A percentile compares a stretch with the other conserved stretches of the same genome.
These are phyloP conservation scores for Sisyra nigra DNA, from an alignment of 2,888 invertebrate species.

Conservation along the genomic window DNA sequence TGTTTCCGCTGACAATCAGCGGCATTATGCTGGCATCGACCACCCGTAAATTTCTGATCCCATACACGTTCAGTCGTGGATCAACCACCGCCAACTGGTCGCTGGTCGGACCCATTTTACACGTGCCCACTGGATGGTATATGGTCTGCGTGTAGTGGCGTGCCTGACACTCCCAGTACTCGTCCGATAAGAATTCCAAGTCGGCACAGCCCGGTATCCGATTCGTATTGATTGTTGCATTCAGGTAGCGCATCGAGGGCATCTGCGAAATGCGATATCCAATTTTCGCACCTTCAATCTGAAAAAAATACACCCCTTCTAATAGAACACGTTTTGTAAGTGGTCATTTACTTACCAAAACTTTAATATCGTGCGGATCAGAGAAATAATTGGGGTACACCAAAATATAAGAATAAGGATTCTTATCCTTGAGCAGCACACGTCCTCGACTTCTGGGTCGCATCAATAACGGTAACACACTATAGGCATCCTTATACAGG, in stretches of 20 bases:
- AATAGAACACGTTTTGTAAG: not conserved
- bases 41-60: conserved; percentile 50
- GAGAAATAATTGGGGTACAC: conserved; percentile 79
- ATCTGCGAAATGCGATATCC: conserved; percentile 43
- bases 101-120: conserved; percentile 56
- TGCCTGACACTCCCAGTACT: conserved; percentile 62
- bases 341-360: conserved; percentile 39
- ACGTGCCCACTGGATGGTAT: conserved; percentile 68
- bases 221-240: conserved; percentile 44
- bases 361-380: conserved; percentile 51
- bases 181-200: conserved; percentile 46
- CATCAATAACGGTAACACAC: conserved; percentile 50
- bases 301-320: conserved; percentile 11
- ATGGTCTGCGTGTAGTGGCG: conserved; percentile 62
- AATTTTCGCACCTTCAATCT: conserved; percentile 62
- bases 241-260: conserved; percentile 39
- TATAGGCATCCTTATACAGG: conserved; percentile 49
- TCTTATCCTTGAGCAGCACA: conserved; percentile 44
- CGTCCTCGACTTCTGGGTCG: conserved; percentile 57
- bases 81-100: conserved; percentile 53
- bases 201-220: conserved; percentile 49
- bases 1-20: conserved; percentile 59
- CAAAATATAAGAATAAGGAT: conserved; percentile 58
- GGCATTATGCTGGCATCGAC: conserved; percentile 79
- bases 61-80: conserved; percentile 46